Percentiles rank a stretch among this genome's conserved stretches.
These are phyloP conservation scores for Ctenodactylus gundi DNA, from an alignment of 2,113 vertebrate species.

Conservation along the genomic window DNA sequence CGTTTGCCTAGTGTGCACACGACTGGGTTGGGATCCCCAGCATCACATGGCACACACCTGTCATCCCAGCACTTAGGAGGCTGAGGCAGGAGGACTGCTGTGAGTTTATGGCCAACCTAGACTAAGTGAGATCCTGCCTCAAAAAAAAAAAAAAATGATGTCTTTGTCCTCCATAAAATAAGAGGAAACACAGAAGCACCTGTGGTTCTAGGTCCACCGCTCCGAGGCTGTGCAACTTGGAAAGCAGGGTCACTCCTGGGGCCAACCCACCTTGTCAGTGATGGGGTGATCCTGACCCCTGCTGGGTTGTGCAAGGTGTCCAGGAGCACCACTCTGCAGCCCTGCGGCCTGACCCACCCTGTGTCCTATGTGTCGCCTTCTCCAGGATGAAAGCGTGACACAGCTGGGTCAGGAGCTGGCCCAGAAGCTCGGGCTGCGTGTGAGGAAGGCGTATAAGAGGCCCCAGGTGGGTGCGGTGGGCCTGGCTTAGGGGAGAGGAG, in stretches of 20 bases:
- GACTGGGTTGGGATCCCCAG: background rate
- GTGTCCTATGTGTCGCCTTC: background rate
- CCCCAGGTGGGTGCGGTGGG: slow-evolving; percentile 84
- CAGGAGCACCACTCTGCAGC: background rate
- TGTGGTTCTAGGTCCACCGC: background rate
- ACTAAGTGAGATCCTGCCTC: no score
- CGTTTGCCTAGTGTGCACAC: background rate
- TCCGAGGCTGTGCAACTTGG: background rate
- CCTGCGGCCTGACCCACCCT: fast-evolving
- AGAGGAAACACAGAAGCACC: background rate
- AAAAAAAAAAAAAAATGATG: background rate
- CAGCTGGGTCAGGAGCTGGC: slow-evolving; percentile 94
- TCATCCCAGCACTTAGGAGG: background rate
- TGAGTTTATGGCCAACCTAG: background rate
- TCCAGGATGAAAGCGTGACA: slow-evolving; percentile 92
- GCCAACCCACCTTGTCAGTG: background rate
- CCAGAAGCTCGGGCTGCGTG: slow-evolving; percentile 88
- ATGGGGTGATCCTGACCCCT: no score
- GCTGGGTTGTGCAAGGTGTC: background rate
- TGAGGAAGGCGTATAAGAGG: slow-evolving; percentile 92
- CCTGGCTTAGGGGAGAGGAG: fast-evolving
- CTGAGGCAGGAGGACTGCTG: background rate
- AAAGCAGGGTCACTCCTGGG: background rate
- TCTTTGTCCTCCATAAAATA: background rate
- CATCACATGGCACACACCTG: background rate